A percentile compares a stretch with the other conserved stretches of the same genome.
Conservation (phyloP, 2,797 vertebrate species). For the Antennarius maculatus region DNA sequence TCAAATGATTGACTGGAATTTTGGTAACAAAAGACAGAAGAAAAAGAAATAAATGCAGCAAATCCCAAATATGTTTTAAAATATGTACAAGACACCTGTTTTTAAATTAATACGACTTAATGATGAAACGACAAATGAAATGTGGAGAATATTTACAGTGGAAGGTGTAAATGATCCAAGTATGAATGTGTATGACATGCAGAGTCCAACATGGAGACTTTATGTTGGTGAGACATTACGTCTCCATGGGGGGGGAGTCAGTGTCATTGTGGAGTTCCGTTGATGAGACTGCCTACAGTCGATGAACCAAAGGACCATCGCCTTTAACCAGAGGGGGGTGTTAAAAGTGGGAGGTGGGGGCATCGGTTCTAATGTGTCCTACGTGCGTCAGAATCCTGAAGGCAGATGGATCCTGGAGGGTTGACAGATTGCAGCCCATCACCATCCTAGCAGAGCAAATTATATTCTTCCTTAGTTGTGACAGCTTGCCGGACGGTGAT, state of each 20-base stretch:
- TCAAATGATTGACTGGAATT: no score
- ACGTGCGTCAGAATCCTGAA: not conserved
- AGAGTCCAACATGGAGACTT: not conserved
- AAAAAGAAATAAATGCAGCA: no score
- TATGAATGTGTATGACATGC: not conserved
- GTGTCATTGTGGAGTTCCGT: not conserved
- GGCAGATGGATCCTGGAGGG: not conserved
- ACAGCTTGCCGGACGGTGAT: not conserved
- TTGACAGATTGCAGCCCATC: not conserved
- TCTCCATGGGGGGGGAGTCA: not conserved
- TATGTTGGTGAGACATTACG: no score
- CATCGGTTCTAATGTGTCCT: not conserved
- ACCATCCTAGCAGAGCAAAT: not conserved
- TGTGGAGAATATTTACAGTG: constrained; percentile 2
- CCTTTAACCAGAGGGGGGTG: no score
- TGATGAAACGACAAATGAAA: constrained; percentile 2
- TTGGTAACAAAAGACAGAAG: no score
- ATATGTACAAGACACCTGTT: no score
- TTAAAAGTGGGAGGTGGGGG: no score
- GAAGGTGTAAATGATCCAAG: not conserved
- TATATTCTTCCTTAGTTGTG: not conserved
- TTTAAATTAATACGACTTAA: not conserved
- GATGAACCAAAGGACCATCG: not conserved
- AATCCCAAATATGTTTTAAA: no score
- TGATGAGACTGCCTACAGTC: not conserved